Evolutionary conservation across 2,888 invertebrate species (phyloP).

Genomic region (Exocentrus adspersus): DNA sequence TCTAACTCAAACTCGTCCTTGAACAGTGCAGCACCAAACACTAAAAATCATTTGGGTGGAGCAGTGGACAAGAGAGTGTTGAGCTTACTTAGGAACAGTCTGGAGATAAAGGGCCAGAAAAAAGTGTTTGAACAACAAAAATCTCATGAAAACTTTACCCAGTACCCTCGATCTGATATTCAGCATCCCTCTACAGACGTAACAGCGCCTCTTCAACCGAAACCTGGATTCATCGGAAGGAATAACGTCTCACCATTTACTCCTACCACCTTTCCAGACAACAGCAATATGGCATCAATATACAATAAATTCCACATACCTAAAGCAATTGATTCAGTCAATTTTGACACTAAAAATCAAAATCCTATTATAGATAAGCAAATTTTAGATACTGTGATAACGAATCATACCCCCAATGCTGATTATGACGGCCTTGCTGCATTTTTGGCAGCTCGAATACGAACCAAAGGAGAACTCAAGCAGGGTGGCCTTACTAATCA

Average conservation of each 20-base stretch:
- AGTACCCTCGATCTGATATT: conserved; percentile 53
- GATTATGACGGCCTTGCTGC: conserved; percentile 70
- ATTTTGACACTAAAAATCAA: conserved; percentile 56
- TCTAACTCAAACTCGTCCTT: conserved; percentile 52
- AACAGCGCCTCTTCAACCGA: conserved; percentile 62
- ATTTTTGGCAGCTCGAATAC: conserved; percentile 76
- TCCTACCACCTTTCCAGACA: conserved; percentile 66
- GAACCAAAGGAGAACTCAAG: conserved; percentile 89
- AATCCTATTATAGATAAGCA: conserved; percentile 32
- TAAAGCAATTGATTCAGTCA: conserved; percentile 74
- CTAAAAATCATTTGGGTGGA: conserved; percentile 57
- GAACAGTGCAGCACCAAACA: conserved; percentile 39
- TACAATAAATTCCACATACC: conserved; percentile 76
- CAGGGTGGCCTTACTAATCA: conserved; percentile 53
- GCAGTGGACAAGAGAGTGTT: conserved; percentile 78
- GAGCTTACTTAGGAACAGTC: conserved; percentile 75
- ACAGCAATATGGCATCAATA: conserved; percentile 64
- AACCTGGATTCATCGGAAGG: conserved; percentile 64
- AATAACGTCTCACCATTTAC: conserved; percentile 69
- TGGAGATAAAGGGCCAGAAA: conserved; percentile 72
- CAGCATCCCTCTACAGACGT: conserved; percentile 62
- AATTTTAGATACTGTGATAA: conserved; percentile 49
- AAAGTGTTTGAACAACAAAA: conserved; percentile 64
- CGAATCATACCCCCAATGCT: conserved; percentile 49
- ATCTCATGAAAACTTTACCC: conserved; percentile 47